Base-by-base conservation (phyloP, 2,797 vertebrate genomes). In the Enteromius viviparus region DNA sequence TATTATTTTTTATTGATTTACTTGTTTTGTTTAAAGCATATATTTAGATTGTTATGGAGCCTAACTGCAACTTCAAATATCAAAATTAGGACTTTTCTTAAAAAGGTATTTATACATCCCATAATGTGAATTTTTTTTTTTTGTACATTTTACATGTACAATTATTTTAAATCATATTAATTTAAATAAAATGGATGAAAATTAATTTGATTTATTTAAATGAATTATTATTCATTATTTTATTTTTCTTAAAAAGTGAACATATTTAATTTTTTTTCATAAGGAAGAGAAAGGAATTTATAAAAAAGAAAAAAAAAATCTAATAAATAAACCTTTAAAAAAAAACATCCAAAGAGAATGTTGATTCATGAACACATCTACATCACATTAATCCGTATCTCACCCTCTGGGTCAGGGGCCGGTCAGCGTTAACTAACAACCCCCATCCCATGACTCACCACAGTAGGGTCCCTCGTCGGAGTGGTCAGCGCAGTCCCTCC, bases 401-500 rank as follows among this genome's bases (percentile, higher is more conserved):
- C 4, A 2, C 19, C 45, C 32, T 21, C 9, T 17, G 23, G 9
- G 23, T 49, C 23, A 72, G 17, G 6, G 47, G 47, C 47, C 2
- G 10, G 47, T 51, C 26, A 51, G 15, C 0, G 6, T 12, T 51
- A 32, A 72, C 49, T 21, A 53, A 74, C 17, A 32, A 29, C 23
- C 2, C 9, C 3, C 17, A 32, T 32, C 26, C 70, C 58, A 15
- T 55, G 21, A 64, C 86, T 88, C 94, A 97, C 96, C 96, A 87
- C 96, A 97, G 85, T 96, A 94, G 78, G 92, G 87, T 81, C 95
- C 95, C 93, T 97, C 96, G 78, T 97, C 96, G 32, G 96, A 96
- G 85, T 94, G 95, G 89, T 97, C 96, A 0, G 94, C 91, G 86
- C 96, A 97, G 89, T 97, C 95, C 86, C 89, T 92, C 89, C 91